A percentile compares a stretch with the other conserved stretches of the same genome.
These are phyloP conservation scores for Formica aserva DNA, from an alignment of 2,888 invertebrate species.

Conservation along the genomic window DNA sequence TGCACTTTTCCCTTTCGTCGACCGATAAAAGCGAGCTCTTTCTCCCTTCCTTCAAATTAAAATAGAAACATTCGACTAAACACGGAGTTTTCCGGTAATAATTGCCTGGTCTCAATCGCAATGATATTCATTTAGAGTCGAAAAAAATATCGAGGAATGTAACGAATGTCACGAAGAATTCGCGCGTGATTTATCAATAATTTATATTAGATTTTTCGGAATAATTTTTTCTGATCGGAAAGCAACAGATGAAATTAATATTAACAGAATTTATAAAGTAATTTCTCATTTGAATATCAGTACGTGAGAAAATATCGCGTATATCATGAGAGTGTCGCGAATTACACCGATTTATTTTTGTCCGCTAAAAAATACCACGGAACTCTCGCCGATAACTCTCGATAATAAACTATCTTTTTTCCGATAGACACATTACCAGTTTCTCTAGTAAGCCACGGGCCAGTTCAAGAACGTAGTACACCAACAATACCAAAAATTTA, in stretches of 20 bases:
- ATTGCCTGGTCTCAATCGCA: neutral
- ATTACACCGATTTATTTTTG: neutral
- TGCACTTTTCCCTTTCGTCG: constrained; percentile 51
- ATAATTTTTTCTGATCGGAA: neutral
- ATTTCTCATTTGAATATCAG: neutral
- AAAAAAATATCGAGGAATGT: neutral
- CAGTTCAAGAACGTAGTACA: constrained; percentile 29
- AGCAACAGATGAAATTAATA: neutral
- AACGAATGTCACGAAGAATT: neutral
- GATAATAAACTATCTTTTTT: constrained; percentile 6
- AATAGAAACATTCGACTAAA: neutral
- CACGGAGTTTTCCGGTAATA: neutral
- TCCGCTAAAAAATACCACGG: neutral
- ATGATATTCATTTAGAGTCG: neutral
- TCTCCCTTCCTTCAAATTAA: constrained; percentile 16
- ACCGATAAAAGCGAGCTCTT: constrained; percentile 8
- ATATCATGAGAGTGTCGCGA: neutral
- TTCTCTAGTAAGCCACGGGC: constrained; percentile 23
- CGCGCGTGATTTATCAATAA: neutral
- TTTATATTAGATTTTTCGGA: neutral
- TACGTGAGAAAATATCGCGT: neutral
- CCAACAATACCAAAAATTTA: constrained; percentile 33
- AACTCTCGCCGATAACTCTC: neutral
- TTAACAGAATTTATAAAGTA: neutral
- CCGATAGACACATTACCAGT: constrained; percentile 30